These are phyloP conservation scores for Lithophane socia DNA, from an alignment of 2,888 invertebrate species.

Conservation along the genomic window DNA sequence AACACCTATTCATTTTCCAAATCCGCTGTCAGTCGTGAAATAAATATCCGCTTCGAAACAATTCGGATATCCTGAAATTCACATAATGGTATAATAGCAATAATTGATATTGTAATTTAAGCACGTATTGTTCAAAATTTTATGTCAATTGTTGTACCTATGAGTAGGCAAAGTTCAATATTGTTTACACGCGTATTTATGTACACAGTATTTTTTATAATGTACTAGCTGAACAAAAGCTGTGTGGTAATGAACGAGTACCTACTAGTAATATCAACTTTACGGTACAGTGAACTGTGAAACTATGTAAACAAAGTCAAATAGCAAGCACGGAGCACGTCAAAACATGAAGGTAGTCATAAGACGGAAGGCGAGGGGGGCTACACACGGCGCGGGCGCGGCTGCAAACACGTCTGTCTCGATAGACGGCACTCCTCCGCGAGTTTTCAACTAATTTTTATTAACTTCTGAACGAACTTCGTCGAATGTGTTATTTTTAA, in stretches of 20 bases:
- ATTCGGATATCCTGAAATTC: slow-evolving; percentile 28
- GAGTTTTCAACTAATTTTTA: slow-evolving; percentile 77
- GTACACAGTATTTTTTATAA: neutral
- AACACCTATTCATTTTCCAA: slow-evolving; percentile 42
- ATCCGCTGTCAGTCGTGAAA: slow-evolving; percentile 39
- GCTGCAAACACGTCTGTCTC: slow-evolving; percentile 69
- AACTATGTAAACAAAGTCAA: slow-evolving; percentile 30
- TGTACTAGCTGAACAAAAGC: neutral
- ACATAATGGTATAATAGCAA: slow-evolving; percentile 32
- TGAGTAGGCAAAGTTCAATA: neutral
- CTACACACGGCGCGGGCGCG: slow-evolving; percentile 35
- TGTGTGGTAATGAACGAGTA: neutral
- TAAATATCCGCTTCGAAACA: slow-evolving; percentile 48
- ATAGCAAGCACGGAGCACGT: slow-evolving; percentile 50
- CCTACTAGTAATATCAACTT: slow-evolving; percentile 1
- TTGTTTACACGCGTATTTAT: neutral
- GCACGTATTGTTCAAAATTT: slow-evolving; percentile 2
- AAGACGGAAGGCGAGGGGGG: slow-evolving; percentile 18
- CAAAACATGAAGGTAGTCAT: slow-evolving; percentile 50
- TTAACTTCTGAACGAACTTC: slow-evolving; percentile 73
- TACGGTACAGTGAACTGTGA: slow-evolving; percentile 17
- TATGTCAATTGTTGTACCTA: slow-evolving; percentile 5
- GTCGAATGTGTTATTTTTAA: slow-evolving; percentile 68
- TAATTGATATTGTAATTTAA: slow-evolving; percentile 45
- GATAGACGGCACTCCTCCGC: slow-evolving; percentile 49